Evolutionary conservation across 2,888 invertebrate species (phyloP), one percentile per base, ranked within the genome.

Genomic region (Masnerella sp.): DNA sequence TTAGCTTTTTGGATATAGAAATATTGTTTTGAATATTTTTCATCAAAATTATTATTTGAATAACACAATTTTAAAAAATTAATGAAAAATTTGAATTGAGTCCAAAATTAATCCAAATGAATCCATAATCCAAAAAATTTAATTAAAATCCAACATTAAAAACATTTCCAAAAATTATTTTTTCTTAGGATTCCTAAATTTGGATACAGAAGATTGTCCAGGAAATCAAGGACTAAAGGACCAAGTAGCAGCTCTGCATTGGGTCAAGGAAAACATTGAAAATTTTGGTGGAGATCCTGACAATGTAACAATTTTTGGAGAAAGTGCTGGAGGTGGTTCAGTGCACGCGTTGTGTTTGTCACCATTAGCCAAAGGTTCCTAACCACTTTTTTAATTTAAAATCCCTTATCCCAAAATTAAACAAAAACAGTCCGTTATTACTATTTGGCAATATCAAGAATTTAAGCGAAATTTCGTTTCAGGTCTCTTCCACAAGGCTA

Each of bases 221-320:
- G 65, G 65, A 20, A 65, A 65, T 47, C 65, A 65, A 36, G 54
- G 47, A 1, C 32, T 65, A 15, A 65, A 65, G 5, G 65, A 65
- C 40, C 54, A 56, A 28, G 5, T 56, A 15, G 30, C 20, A 20
- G 14, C 65, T 9, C 18, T 65, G 7, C 47, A 17, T 34, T 65
- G 65, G 65, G 43, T 65, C 0, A 11, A 56, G 9, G 47, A 56
- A 38, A 65, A 65, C 47, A 65, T 65, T 28, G 25, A 43, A 28
- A 8, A 0, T 28, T 65, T 65, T 20, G 64, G 64, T 9, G 64
- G 64, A 9, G 45, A 65, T 45, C 54, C 64, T 17, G 45, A 52
- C 4, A 54, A 65, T 38, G 38, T 65, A 7, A 65, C 64, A 8
- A 36, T 65, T 30, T 65, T 65, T 56, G 65, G 56, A 12, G 65